Conservation (phyloP, 2,888 invertebrate species). For the Ophion slaviceki region DNA sequence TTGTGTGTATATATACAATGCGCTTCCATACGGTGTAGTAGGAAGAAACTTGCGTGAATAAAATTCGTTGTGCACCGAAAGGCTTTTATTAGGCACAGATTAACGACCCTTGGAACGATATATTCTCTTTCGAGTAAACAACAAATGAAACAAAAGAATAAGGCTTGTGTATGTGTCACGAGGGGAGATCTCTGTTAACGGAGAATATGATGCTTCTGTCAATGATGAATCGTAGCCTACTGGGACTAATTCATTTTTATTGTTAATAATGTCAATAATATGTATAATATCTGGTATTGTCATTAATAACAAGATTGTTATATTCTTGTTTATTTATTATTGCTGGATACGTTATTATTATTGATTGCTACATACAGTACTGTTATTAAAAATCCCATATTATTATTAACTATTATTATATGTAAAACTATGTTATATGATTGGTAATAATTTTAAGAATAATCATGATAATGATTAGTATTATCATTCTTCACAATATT, state of each 20-base stretch:
- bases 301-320: too few relatives aligned
- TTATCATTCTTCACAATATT: too few relatives aligned
- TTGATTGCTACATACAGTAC: too few relatives aligned
- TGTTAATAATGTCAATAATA: too few relatives aligned
- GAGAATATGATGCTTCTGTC: slow-evolving; percentile 48
- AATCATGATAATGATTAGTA: too few relatives aligned
- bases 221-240: slow-evolving; percentile 31
- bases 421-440: too few relatives aligned
- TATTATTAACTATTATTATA: too few relatives aligned
- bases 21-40: neutral
- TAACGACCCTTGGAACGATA: neutral
- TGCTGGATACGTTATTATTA: too few relatives aligned
- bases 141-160: neutral
- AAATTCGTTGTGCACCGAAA: neutral
- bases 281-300: too few relatives aligned
- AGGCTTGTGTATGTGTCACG: neutral
- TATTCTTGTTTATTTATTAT: too few relatives aligned
- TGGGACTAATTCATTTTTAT: neutral
- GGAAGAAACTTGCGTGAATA: neutral
- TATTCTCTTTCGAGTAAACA: neutral
- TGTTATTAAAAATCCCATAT: too few relatives aligned
- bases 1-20: neutral
- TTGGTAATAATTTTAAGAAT: too few relatives aligned
- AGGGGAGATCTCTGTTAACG: slow-evolving; percentile 20
- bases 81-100: neutral